These are phyloP conservation scores for Malurus elegans DNA, from an alignment of 2,113 vertebrate species.

Conservation along the genomic window DNA sequence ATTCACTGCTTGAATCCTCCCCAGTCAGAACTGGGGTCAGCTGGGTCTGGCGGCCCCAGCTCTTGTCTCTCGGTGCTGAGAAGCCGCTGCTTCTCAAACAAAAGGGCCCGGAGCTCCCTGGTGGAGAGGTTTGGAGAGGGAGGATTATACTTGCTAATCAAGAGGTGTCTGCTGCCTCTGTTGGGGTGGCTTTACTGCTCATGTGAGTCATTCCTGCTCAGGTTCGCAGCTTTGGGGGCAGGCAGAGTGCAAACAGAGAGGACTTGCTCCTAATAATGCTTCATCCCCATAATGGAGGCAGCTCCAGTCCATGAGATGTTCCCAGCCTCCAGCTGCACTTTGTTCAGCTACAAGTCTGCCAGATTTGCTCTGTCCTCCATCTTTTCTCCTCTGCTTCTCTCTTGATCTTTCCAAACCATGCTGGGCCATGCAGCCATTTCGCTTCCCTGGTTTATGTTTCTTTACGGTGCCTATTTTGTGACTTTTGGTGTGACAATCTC, in stretches of 20 bases:
- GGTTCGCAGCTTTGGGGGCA: background rate
- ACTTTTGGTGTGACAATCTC: background rate
- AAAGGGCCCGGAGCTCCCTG: background rate
- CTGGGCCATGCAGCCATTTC: background rate
- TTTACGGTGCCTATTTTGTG: background rate
- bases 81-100: background rate
- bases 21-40: background rate
- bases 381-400: background rate
- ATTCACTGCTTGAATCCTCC: background rate
- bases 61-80: background rate
- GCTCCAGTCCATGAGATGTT: background rate
- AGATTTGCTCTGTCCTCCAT: background rate
- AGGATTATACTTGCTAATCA: background rate
- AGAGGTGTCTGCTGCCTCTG: background rate
- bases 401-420: background rate
- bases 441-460: background rate
- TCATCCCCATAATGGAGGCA: background rate
- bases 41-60: background rate
- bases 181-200: background rate
- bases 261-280: background rate
- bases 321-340: background rate
- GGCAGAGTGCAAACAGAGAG: background rate
- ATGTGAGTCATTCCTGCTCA: background rate
- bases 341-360: background rate
- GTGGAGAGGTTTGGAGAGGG: background rate